Percentiles rank a stretch among this genome's conserved stretches.
Conservation (phyloP, 2,113 vertebrate genomes). For the Fregetta grallaria region DNA sequence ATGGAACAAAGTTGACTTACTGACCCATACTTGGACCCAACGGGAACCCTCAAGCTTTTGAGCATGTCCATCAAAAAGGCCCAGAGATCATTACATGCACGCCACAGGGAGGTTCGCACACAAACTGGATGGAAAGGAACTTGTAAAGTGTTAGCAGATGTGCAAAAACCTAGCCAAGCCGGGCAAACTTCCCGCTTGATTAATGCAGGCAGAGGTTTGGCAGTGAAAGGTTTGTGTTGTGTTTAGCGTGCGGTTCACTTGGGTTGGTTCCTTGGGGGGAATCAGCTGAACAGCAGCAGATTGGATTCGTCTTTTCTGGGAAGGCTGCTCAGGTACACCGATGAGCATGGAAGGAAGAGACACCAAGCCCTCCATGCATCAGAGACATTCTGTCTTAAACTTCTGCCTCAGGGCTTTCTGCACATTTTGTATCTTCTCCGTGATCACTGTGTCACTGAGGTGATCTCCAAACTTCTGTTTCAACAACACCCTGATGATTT, state of each 20-base stretch:
- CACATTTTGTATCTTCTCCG: constrained; percentile 65
- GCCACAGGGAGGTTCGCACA: neutral
- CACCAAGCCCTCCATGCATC: neutral
- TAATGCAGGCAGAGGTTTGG: neutral
- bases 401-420: constrained; percentile 70
- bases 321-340: neutral
- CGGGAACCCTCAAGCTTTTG: neutral
- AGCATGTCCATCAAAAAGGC: neutral
- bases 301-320: neutral
- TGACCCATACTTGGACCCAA: neutral
- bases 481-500: constrained; percentile 59
- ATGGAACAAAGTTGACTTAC: neutral
- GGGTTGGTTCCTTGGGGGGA: neutral
- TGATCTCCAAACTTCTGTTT: constrained; percentile 68
- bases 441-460: constrained; percentile 63
- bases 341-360: neutral
- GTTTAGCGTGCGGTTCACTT: fast-evolving
- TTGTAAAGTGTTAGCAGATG: neutral
- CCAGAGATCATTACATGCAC: neutral
- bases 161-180: neutral
- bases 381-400: constrained; percentile 54
- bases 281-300: neutral
- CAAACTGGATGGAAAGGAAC: neutral
- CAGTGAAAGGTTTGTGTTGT: neutral
- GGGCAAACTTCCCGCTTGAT: neutral